phyloP scores from a whole-genome alignment of 1,140 invertebrate species.

The Zophobas morio region DNA sequence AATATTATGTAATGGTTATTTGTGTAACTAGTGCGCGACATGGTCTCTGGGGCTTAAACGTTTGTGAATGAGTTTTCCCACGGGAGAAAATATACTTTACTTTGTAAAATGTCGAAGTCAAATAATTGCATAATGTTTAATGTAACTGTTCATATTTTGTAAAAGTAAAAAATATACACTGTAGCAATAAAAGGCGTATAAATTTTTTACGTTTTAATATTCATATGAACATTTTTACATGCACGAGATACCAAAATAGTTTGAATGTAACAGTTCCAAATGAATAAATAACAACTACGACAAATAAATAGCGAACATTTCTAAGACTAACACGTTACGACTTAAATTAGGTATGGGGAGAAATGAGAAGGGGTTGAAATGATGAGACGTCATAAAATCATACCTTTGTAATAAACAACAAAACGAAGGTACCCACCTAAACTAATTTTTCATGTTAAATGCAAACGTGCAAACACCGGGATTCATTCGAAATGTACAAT shows the following conservation, averaged over 20 bases:
- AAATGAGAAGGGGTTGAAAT: conserved; percentile 44
- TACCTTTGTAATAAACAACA: conserved; percentile 51
- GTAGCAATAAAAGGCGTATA: too few species aligned
- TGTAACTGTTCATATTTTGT: too few species aligned
- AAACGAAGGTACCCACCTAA: conserved; percentile 57
- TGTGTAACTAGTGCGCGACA: too few species aligned
- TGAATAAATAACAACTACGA: conserved; percentile 38
- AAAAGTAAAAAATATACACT: too few species aligned
- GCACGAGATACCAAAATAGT: conserved; percentile 60
- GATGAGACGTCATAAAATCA: conserved; percentile 51
- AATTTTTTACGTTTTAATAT: conserved; percentile 59
- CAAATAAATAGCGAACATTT: conserved; percentile 54
- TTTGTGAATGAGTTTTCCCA: too few species aligned
- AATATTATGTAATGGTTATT: too few species aligned
- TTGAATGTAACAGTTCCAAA: conserved; percentile 49
- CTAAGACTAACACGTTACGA: conserved; percentile 53
- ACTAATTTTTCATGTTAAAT: conserved; percentile 40
- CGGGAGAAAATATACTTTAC: too few species aligned
- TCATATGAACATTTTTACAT: conserved; percentile 65
- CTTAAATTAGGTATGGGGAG: conserved; percentile 49
- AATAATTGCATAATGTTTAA: too few species aligned
- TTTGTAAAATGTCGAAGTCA: too few species aligned
- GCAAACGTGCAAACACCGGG: conserved; percentile 35
- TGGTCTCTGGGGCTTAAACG: too few species aligned
- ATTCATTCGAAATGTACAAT: conserved; percentile 37